These are phyloP conservation scores for Heteromurus nitidus DNA, from an alignment of 2,888 invertebrate genomes.

Conservation along the genomic window DNA sequence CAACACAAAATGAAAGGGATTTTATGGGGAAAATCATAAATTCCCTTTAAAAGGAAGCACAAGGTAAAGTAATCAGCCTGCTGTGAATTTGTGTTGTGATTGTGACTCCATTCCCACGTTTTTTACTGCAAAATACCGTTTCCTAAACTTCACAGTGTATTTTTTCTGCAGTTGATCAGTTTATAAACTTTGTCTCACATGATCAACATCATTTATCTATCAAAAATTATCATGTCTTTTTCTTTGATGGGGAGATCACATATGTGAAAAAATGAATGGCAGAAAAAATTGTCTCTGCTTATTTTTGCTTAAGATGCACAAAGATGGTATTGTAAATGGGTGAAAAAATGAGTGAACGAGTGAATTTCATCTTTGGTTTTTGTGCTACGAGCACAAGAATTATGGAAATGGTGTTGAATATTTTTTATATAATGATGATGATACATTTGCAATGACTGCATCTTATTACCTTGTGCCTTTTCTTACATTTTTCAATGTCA, in stretches of 20 bases:
- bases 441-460: too few species aligned
- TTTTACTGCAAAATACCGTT: not conserved
- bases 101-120: slow-evolving; percentile 55
- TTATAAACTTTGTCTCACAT: not conserved
- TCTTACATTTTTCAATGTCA: not conserved
- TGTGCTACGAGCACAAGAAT: too few species aligned
- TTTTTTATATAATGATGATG: too few species aligned
- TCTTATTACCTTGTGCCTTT: slow-evolving; percentile 13
- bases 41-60: slow-evolving; percentile 47
- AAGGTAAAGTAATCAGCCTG: slow-evolving; percentile 27
- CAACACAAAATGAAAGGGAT: slow-evolving; percentile 20
- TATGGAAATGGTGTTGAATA: too few species aligned
- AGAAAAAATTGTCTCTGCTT: too few species aligned
- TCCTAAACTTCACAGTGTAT: not conserved
- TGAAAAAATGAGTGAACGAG: too few species aligned
- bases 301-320: too few species aligned
- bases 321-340: too few species aligned
- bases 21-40: slow-evolving; percentile 38
- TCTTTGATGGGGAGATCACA: too few species aligned
- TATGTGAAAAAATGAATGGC: too few species aligned
- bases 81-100: too few species aligned
- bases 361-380: too few species aligned
- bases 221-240: not conserved
- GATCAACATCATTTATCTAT: not conserved
- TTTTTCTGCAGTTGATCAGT: not conserved